Evolutionary conservation across 2,113 vertebrate species (phyloP).

Genomic region (Cottus gobio): DNA sequence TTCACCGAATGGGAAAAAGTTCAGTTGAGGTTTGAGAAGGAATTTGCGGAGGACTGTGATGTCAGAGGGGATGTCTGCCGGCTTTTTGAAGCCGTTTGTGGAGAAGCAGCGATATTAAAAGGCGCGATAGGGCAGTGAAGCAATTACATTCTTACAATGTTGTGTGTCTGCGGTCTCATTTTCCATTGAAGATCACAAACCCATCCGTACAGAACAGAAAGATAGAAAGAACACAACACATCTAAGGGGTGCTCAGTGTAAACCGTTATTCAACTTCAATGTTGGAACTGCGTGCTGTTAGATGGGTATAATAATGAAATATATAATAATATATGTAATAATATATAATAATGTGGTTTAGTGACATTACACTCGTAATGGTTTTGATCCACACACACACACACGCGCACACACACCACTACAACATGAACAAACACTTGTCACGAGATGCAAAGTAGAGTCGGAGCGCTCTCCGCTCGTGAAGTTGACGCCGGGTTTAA

Average conservation of each 20-base stretch:
- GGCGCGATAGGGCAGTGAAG: neutral
- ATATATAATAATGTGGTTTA: too few species aligned
- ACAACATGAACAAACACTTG: constrained; percentile 45
- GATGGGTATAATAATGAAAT: constrained; percentile 25
- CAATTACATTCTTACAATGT: constrained; percentile 32
- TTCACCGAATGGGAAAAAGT: constrained; percentile 15
- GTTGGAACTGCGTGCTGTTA: constrained; percentile 5
- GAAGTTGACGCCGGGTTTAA: constrained; percentile 59
- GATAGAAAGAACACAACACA: neutral
- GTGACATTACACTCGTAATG: constrained; percentile 35
- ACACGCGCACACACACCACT: neutral
- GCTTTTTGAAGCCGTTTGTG: constrained; percentile 4
- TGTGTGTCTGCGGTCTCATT: constrained; percentile 18
- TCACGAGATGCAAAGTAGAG: constrained; percentile 39
- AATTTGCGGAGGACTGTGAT: neutral
- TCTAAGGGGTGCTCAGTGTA: too few species aligned
- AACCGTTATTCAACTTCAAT: constrained; percentile 9
- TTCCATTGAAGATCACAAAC: constrained; percentile 31
- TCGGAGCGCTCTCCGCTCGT: constrained; percentile 36
- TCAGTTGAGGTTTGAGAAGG: constrained; percentile 21
- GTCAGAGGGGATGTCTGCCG: constrained; percentile 18
- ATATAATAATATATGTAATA: too few species aligned
- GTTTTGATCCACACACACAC: constrained; percentile 5
- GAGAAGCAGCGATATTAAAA: constrained; percentile 28
- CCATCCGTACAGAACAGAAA: neutral